Base-by-base conservation (phyloP, 1,140 invertebrate genomes). In the Temnothorax nylanderi region DNA sequence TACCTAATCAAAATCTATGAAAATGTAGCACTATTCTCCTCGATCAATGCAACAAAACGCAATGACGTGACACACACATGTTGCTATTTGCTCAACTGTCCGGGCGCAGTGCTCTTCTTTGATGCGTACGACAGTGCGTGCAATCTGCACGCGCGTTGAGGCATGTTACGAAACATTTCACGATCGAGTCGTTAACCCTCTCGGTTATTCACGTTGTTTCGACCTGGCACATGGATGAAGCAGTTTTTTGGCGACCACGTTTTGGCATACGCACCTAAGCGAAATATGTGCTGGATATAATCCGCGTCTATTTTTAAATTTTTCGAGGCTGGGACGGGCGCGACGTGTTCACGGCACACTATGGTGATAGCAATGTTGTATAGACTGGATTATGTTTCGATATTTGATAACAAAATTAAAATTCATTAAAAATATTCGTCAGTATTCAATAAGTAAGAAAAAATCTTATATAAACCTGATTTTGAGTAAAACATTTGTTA, bases 91-190 rank as follows among this genome's bases (percentile, higher is more conserved):
- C 65, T 62, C 56, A 76, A 62, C 86, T 84, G 88, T 90, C n/a
- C 80, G 11, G 7, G 7, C 1, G 80, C 80, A 85, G 60, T 16
- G 13, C 49, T 21, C 37, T 47, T 87, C 47, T 67, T 88, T 74
- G 49, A 87, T 49, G 64, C 58, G 21, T 21, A 32, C 65, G 60
- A 84, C 71, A 80, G 16, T 56, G 21, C 34, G 58, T 51, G 49
- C 26, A 87, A 67, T 80, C 41, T 58, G 26, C 62, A 88, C 49
- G 26, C 60, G 34, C 18, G 8, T 41, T 37, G 80, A 72, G 37
- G 65, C 80, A 58, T 65, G 51, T 90, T 90, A 41, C 67, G 58
- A 90, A 82, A 90, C 37, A 64, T 80, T 84, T 54, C 37, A 58
- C 60, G 54, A 77, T 56, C 26, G 62, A 78, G 34, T 87, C 67